Base-by-base conservation (phyloP, 2,113 vertebrate species). In the Cichladusa arquata region DNA sequence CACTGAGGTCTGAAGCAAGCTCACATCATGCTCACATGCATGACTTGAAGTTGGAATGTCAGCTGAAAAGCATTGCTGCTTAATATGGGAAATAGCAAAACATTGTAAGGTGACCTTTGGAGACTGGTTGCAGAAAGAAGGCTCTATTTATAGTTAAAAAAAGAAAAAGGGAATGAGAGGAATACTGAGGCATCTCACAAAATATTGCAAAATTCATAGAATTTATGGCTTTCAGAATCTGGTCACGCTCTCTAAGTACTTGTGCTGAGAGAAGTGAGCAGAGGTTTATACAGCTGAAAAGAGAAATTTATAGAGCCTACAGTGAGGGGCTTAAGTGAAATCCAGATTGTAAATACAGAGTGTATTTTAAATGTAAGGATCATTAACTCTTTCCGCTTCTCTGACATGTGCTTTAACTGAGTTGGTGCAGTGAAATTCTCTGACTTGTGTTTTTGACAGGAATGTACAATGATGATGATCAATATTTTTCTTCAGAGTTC, bases 31-130 rank as follows among this genome's bases (percentile, higher is more conserved):
- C 88, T 97, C 84, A 92, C 91, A 95, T 95, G 95, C 95, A 97
- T 96, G 94, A 96, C 81, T 96, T 95, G 92, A 95, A 95, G 95
- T 92, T 92, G 89, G 95, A 97, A 96, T 96, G 95, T 94, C 96
- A 96, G 93, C 87, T 92, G 96, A 93, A 97, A 96, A 97, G 87
- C 93, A 88, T 76, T 94, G 94, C 90, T 91, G 93, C 92, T 93
- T 97, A 92, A 95, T 95, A 95, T 5, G 40, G 89, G 92, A 95
- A 92, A 93, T 53, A 90, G 74, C 67, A 86, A 96, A 96, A 90
- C 76, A 90, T 53, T 73, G 60, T 91, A 95, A 90, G 94, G 93
- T 96, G 93, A 97, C 95, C 95, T 97, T 97, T 96, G 91, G 73
- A 90, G 90, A 81, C 80, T 89, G 79, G 86, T 92, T 97, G 90